These are phyloP conservation scores for Neogobius melanostomus DNA, from an alignment of 2,113 vertebrate genomes.

Conservation along the genomic window DNA sequence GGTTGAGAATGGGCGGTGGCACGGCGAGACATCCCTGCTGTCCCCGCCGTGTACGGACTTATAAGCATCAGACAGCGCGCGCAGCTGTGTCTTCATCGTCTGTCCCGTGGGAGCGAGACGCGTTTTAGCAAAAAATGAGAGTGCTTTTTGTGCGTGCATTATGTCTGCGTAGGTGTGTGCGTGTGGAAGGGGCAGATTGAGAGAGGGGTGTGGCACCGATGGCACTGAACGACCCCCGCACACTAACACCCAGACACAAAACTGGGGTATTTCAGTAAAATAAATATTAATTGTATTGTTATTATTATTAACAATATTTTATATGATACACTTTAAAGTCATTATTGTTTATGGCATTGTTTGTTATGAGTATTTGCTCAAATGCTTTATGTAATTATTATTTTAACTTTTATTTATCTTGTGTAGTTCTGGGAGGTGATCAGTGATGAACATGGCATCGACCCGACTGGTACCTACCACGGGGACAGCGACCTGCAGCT, in stretches of 20 bases:
- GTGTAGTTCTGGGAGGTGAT: slow-evolving; percentile 78
- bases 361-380: not conserved
- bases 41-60: slow-evolving; percentile 4
- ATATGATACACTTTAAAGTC: too few species aligned
- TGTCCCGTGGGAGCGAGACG: not conserved
- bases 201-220: slow-evolving; percentile 48
- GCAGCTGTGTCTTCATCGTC: slow-evolving; percentile 4
- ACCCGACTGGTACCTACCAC: slow-evolving; percentile 74
- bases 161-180: slow-evolving; percentile 5
- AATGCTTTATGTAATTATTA: not conserved
- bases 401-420: not conserved
- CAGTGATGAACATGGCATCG: slow-evolving; percentile 75
- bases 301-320: too few species aligned
- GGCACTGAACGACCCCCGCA: slow-evolving; percentile 13
- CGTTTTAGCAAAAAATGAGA: not conserved
- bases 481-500: slow-evolving; percentile 75
- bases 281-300: too few species aligned
- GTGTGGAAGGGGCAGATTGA: not conserved
- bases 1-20: slow-evolving; percentile 54
- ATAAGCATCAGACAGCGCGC: not conserved
- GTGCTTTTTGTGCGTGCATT: not conserved
- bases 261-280: too few species aligned
- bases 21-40: slow-evolving; percentile 44
- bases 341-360: not conserved
- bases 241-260: not conserved